Evolutionary conservation across 2,888 invertebrate species (phyloP), one percentile per base, ranked within the genome.

Genomic region (Drosophila ustulata): DNA sequence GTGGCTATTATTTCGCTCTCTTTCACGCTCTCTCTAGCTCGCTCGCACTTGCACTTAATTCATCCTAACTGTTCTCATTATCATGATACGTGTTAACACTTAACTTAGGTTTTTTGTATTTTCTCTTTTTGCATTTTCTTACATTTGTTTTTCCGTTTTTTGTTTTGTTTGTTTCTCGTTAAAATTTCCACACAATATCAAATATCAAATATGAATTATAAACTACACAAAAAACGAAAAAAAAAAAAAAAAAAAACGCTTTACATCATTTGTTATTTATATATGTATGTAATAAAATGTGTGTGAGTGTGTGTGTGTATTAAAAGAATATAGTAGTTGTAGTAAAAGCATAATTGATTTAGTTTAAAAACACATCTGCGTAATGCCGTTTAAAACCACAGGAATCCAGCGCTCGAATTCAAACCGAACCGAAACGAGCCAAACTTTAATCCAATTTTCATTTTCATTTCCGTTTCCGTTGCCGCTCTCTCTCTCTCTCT

Each of bases 81-180:
- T 68, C 64, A 85, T 45, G 61, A 61, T 65, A 82, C 53, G 66
- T 75, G 83, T 80, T 85, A 80, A 80, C 80, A 86, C 84, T 83
- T 78, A 78, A 63, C 46, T 65, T 73, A 78, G 46, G 45, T 50
- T 68, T 68, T 50, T 67, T 52, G 39, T 30, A 47, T 65, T 30
- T 41, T 46, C 32, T 32, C 37, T 43, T 57, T 59, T 37, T 49
- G 26, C 18, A 30, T 28, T 13, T 66, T 53, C 37, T 51, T 37
- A n/a, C 11, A 11, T 4, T 37, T 11, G 34, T 41, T 65, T 59
- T 45, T 53, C n/a, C n/a, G n/a, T n/a, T n/a, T n/a, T 23, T 25
- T 57, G 37, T 57, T 25, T 25, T 49, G 34, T 34, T 46, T 55
- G 43, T 39, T 49, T 11, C 32, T 45, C 13, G 49, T 58, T 55